Conservation (phyloP, 2,113 vertebrate species). For the Patagioenas fasciata region DNA sequence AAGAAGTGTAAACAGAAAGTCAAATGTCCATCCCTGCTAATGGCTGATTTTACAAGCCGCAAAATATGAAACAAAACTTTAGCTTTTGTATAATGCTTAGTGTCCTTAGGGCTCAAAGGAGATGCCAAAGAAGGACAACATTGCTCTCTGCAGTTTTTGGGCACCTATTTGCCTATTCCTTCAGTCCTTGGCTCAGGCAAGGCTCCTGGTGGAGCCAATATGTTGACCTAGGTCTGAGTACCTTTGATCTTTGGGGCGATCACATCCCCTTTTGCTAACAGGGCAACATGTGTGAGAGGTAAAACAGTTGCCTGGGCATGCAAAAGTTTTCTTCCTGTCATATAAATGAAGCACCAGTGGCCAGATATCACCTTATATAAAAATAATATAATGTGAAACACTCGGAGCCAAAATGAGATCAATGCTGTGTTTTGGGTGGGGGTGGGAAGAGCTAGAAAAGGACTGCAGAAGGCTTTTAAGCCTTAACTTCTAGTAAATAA, state of each 20-base stretch:
- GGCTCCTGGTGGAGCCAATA: not conserved
- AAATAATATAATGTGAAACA: not conserved
- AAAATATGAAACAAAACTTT: not conserved
- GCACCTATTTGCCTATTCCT: not conserved
- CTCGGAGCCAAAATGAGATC: not conserved
- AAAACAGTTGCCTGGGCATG: not conserved
- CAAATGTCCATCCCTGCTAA: not conserved
- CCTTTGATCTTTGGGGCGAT: not conserved
- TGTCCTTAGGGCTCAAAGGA: not conserved
- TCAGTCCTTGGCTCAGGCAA: not conserved
- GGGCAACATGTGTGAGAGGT: not conserved
- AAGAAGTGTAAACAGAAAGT: not conserved
- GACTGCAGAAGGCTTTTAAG: conserved; percentile 3
- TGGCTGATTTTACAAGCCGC: not conserved
- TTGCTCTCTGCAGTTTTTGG: not conserved
- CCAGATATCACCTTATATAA: not conserved
- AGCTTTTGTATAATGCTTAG: not conserved
- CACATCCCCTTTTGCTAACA: not conserved
- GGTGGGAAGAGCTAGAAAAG: not conserved
- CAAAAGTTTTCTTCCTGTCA: not conserved
- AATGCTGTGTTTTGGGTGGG: accelerated
- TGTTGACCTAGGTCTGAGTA: not conserved
- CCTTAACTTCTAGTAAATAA: conserved; percentile 36
- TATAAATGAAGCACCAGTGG: not conserved
- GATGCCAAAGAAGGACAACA: not conserved